Evolutionary conservation across 2,797 vertebrate species (phyloP).

Genomic region (Scarus forsteni): DNA sequence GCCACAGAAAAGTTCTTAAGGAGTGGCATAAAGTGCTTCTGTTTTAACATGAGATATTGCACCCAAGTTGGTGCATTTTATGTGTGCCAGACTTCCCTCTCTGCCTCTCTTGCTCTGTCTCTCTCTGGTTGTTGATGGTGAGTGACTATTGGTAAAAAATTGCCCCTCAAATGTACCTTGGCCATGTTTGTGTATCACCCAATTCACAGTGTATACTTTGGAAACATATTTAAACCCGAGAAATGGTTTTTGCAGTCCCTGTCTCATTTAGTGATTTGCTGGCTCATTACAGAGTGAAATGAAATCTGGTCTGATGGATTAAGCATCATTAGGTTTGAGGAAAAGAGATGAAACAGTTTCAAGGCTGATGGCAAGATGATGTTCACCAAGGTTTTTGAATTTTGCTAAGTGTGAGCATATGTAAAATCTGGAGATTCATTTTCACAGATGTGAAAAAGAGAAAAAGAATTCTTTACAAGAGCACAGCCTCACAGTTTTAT

Average conservation of each 20-base stretch:
- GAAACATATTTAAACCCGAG: constrained; percentile 1
- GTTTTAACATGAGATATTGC: too few species aligned
- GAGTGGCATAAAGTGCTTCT: too few species aligned
- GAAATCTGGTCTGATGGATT: constrained; percentile 11
- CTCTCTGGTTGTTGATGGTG: too few species aligned
- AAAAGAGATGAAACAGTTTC: constrained; percentile 10
- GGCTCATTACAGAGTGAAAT: constrained; percentile 12
- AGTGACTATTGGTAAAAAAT: too few species aligned
- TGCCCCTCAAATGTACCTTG: too few species aligned
- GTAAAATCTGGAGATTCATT: not conserved
- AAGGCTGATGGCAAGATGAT: constrained; percentile 30
- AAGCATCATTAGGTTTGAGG: constrained; percentile 4
- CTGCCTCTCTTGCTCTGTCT: too few species aligned
- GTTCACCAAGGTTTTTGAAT: constrained; percentile 10
- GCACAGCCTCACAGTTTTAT: constrained; percentile 2
- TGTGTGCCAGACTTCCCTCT: too few species aligned
- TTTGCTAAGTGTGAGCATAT: constrained; percentile 2
- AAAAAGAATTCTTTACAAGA: constrained; percentile 17
- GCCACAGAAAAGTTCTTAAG: too few species aligned
- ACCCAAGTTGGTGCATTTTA: too few species aligned
- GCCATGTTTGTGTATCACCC: too few species aligned
- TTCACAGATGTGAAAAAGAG: not conserved
- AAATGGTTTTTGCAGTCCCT: constrained; percentile 10
- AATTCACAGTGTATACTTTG: too few species aligned
- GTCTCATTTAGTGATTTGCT: not conserved